A percentile compares a stretch with the other conserved stretches of the same genome.
phyloP scores from a whole-genome alignment of 2,797 vertebrate genomes.

The Schizopygopsis pylzovi region DNA sequence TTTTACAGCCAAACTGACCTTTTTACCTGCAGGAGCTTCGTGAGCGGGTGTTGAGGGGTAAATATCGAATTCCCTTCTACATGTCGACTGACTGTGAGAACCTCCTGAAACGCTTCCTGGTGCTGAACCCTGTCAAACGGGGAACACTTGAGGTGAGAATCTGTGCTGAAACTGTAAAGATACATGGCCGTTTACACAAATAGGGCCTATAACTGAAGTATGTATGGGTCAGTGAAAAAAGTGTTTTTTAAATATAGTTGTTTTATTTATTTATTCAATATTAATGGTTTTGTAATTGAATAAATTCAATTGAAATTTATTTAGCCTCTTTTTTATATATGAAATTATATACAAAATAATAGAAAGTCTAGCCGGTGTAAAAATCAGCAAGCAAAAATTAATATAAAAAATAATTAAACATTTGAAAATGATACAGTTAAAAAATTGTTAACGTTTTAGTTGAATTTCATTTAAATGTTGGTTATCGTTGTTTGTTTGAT shows the following conservation, averaged over 20 bases:
- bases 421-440: too few relatives aligned
- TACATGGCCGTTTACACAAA: not conserved
- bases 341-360: not conserved
- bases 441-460: too few relatives aligned
- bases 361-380: not conserved
- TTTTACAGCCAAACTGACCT: not conserved
- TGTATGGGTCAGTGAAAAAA: not conserved
- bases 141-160: constrained; percentile 87
- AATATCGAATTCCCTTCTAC: constrained; percentile 92
- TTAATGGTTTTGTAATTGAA: not conserved
- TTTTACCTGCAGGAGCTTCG: constrained; percentile 81
- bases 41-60: constrained; percentile 87
- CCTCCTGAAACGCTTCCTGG: constrained; percentile 90
- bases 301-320: not conserved
- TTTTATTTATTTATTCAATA: not conserved
- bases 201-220: not conserved
- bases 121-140: constrained; percentile 89
- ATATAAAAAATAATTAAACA: too few relatives aligned
- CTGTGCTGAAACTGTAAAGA: too few relatives aligned
- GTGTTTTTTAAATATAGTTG: not conserved
- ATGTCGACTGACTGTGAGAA: constrained; percentile 95
- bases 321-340: not conserved
- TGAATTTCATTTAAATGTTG: not conserved
- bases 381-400: not conserved
- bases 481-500: not conserved